phyloP scores from a whole-genome alignment of 2,797 vertebrate genomes.

The Pterois miles region DNA sequence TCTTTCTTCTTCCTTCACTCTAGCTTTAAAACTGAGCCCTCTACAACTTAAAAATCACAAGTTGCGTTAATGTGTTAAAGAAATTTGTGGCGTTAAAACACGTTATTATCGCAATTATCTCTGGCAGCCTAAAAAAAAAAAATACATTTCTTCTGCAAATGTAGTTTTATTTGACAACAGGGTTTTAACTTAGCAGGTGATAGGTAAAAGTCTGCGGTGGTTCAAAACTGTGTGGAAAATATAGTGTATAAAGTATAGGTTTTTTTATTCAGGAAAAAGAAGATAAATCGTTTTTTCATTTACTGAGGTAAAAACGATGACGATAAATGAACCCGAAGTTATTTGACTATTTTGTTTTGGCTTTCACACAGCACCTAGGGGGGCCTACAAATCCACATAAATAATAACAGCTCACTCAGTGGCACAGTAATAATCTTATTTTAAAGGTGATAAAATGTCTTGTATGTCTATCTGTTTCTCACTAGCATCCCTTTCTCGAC shows the following conservation, averaged over 20 bases:
- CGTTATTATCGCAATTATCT: no score
- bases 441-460: not conserved
- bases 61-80: no score
- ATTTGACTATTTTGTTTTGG: not conserved
- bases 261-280: not conserved
- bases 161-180: not conserved
- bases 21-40: no score
- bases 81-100: no score
- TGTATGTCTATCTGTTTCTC: not conserved
- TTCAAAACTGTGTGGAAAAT: not conserved
- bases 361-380: not conserved
- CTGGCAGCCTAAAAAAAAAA: not conserved
- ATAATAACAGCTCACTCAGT: constrained; percentile 3
- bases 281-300: not conserved
- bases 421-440: not conserved
- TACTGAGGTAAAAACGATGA: constrained; percentile 2
- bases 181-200: not conserved
- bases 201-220: not conserved
- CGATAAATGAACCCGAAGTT: constrained; percentile 1
- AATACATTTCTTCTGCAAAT: not conserved
- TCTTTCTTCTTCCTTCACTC: no score
- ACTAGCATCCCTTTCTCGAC: not conserved
- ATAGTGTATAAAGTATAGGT: no score
- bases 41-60: no score
- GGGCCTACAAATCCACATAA: not conserved